These are phyloP conservation scores for Pseudomyrmex dendroicus DNA, from an alignment of 1,140 invertebrate genomes.

Conservation along the genomic window DNA sequence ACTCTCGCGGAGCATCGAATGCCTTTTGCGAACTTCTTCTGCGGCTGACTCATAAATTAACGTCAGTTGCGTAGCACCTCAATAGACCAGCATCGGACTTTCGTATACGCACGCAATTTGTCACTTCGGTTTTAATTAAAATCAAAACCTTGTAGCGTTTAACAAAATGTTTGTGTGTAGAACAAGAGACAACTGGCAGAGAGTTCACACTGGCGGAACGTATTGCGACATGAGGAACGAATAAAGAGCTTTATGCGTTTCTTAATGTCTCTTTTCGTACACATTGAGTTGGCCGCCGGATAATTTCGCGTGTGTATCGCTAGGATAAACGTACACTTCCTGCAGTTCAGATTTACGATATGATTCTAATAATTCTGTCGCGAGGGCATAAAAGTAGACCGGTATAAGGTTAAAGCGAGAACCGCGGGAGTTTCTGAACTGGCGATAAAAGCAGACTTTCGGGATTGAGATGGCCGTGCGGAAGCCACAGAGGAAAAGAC, in stretches of 20 bases:
- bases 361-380: conserved; percentile 69
- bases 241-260: conserved; percentile 35
- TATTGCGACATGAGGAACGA: not conserved
- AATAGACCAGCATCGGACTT: not conserved
- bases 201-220: not conserved
- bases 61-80: not conserved
- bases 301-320: conserved; percentile 39
- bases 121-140: not conserved
- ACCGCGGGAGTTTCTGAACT: conserved; percentile 32
- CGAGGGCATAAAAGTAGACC: conserved; percentile 45
- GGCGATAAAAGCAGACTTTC: conserved; percentile 61
- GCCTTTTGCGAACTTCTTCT: conserved; percentile 16
- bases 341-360: conserved; percentile 65
- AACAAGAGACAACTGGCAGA: not conserved
- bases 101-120: not conserved
- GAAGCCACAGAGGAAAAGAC: conserved; percentile 61
- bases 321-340: conserved; percentile 62
- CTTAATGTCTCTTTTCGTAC: conserved; percentile 49
- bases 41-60: conserved; percentile 26
- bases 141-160: not conserved
- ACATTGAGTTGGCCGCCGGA: conserved; percentile 34
- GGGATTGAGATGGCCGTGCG: conserved; percentile 64
- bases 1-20: not conserved
- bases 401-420: conserved; percentile 32
- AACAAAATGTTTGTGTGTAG: not conserved